phyloP scores from a whole-genome alignment of 2,113 vertebrate genomes.

The Cebus imitator region DNA sequence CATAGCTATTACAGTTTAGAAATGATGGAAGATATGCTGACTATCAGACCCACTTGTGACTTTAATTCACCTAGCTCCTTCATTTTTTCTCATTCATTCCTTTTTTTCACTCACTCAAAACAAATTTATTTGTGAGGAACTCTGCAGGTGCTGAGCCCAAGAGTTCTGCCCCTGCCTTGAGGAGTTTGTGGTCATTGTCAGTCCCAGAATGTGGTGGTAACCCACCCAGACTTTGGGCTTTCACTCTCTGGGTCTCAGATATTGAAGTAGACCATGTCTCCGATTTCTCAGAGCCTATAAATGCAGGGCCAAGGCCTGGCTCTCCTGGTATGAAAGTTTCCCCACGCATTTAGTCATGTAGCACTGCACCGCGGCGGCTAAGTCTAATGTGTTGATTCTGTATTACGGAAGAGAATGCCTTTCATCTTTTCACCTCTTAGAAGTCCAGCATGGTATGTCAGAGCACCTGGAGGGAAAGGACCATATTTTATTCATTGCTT shows the following conservation, averaged over 20 bases:
- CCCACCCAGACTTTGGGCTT: neutral
- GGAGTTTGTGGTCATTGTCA: neutral
- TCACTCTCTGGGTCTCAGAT: neutral
- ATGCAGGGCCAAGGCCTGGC: neutral
- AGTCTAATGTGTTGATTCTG: neutral
- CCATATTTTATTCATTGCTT: constrained; percentile 43
- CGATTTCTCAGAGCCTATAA: neutral
- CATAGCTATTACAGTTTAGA: neutral
- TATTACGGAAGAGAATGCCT: neutral
- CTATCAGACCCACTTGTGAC: neutral
- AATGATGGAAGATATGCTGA: no score
- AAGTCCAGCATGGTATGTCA: neutral
- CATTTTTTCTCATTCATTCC: constrained; percentile 9
- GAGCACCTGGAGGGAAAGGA: constrained; percentile 26
- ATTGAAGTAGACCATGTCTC: neutral
- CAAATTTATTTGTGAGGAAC: neutral
- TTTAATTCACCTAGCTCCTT: neutral
- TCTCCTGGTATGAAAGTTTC: neutral
- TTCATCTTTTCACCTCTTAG: constrained; percentile 33
- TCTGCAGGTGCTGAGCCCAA: neutral
- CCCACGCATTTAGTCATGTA: neutral
- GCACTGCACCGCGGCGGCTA: neutral
- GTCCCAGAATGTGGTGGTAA: neutral
- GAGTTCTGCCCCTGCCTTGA: neutral
- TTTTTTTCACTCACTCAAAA: neutral